Conservation (phyloP, 2,888 invertebrate genomes). For the Phaonia tiefii region DNA sequence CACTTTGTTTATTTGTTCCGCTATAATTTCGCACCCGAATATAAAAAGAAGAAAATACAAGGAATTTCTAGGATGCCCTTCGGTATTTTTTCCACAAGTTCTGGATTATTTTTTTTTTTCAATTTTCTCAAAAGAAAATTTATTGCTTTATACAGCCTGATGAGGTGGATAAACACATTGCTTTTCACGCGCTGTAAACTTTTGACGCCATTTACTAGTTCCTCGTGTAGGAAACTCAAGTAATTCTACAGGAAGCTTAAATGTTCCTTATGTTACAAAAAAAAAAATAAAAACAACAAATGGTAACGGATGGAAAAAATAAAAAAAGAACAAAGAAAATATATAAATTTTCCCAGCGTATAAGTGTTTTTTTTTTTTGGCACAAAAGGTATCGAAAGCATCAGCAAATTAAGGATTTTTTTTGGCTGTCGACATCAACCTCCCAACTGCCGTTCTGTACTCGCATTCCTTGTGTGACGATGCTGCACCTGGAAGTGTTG, state of each 20-base stretch:
- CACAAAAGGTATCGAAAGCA: conserved; percentile 35
- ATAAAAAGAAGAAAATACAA: conserved; percentile 14
- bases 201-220: conserved; percentile 69
- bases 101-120: no score
- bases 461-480: no score
- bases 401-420: conserved; percentile 52
- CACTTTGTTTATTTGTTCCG: conserved; percentile 59
- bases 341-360: conserved; percentile 11
- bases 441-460: not conserved
- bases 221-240: not conserved
- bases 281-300: no score
- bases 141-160: conserved; percentile 50
- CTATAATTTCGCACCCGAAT: conserved; percentile 27
- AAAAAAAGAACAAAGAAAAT: not conserved
- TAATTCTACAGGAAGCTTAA: conserved; percentile 8
- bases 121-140: conserved; percentile 57
- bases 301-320: no score
- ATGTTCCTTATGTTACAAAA: not conserved
- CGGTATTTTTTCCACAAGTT: conserved; percentile 28
- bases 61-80: conserved; percentile 54
- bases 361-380: conserved; percentile 51
- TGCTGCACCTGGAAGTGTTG: conserved; percentile 59
- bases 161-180: conserved; percentile 56
- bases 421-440: conserved; percentile 44
- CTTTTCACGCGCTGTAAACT: conserved; percentile 70